Evolutionary conservation across 2,888 invertebrate genomes (phyloP).

Genomic region (Euproctis similis): DNA sequence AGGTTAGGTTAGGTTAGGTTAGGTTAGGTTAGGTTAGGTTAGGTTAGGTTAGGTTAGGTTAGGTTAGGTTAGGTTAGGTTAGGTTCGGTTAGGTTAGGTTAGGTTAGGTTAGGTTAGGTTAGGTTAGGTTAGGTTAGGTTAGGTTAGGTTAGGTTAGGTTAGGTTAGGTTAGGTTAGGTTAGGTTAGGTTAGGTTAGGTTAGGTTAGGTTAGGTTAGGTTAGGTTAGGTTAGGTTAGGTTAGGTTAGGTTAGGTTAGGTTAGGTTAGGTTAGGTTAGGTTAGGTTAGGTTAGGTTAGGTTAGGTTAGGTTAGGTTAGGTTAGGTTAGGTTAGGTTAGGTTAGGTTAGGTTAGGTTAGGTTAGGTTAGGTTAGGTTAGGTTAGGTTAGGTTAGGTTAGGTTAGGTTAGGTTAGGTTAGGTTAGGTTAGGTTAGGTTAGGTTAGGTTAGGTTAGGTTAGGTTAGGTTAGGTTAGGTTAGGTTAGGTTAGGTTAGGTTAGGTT

Average conservation of each 20-base stretch:
- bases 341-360: conserved; percentile 6
- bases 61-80: too few relatives aligned
- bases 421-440: conserved; percentile 6
- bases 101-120: conserved; percentile 5
- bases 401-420: conserved; percentile 5
- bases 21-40: too few relatives aligned
- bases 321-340: conserved; percentile 3
- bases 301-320: neutral
- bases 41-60: too few relatives aligned
- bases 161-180: conserved; percentile 5
- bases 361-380: conserved; percentile 6
- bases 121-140: conserved; percentile 5
- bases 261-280: conserved; percentile 5
- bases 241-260: conserved; percentile 10
- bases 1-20: too few relatives aligned
- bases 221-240: conserved; percentile 11
- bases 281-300: conserved; percentile 2
- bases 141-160: conserved; percentile 7
- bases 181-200: conserved; percentile 11
- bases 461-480: conserved; percentile 6
- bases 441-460: conserved; percentile 5
- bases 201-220: conserved; percentile 13
- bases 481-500: conserved; percentile 4
- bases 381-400: conserved; percentile 6
- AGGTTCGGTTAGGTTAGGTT: too few relatives aligned